Base-by-base conservation (phyloP, 1,140 invertebrate genomes). In the Bactericera cockerelli region DNA sequence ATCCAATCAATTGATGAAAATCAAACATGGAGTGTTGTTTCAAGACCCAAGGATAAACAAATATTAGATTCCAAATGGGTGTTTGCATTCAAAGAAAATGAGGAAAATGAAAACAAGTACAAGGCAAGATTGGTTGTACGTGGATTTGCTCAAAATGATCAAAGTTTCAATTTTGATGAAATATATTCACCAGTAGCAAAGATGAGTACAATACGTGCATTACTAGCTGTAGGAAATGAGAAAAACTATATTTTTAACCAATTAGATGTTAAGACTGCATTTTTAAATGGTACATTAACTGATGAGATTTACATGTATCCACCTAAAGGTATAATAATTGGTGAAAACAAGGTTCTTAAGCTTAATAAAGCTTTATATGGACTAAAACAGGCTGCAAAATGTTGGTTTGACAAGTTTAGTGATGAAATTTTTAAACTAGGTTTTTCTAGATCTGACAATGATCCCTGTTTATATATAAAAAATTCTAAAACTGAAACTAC, bases 361-460 rank as follows among this genome's bases (percentile, higher is more conserved):
- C 39, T 70, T n/a, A 63, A 65, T 1, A 68, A 65, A 61, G 57
- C 63, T 24, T 11, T 69, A 10, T 70, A 69, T 59, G 67, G 68
- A 22, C 59, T 70, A 1, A 67, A 65, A 49, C 65, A 70, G 53
- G 53, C 67, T 26, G 55, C 65, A 14, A 62, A 63, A 24, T 64
- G 55, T 42, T 69, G 67, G 64, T 62, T 66, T 31, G 26, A 55
- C 26, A 69, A 60, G 26, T 65, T 65, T 56, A 28, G 62, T 64
- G 25, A 54, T 14, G 63, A 61, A 59, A 36, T 67, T 14, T 16
- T 59, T 53, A 63, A 58, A 11, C 53, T 61, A 4, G 61, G 59
- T 55, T 64, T 66, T 58, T 56, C 11, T 38, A 57, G 49, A 54
- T 59, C 56, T 25, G n/a, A 61, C 14, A 36, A 58, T 36, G 62